phyloP scores from a whole-genome alignment of 2,888 invertebrate genomes.

The Cheilosia pagana region DNA sequence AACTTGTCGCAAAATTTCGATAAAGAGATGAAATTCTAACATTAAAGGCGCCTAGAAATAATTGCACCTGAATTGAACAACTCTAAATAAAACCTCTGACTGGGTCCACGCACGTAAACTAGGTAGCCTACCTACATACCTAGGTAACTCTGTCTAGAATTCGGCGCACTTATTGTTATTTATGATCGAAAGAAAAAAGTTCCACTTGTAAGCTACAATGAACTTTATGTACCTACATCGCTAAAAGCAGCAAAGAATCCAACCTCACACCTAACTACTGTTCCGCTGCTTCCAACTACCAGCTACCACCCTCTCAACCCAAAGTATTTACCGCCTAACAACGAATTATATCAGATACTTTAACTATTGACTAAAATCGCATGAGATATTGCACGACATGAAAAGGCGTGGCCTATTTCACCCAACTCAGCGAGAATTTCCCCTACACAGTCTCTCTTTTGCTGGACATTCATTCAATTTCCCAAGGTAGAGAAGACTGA shows the following conservation, averaged over 20 bases:
- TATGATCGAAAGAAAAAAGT: slow-evolving; percentile 1
- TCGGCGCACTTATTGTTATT: slow-evolving; percentile 3
- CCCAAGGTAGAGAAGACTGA: slow-evolving; percentile 6
- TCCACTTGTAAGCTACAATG: slow-evolving; percentile 4
- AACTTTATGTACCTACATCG: slow-evolving; percentile 6
- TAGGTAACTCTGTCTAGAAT: background rate
- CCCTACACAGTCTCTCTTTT: slow-evolving; percentile 46
- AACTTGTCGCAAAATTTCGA: no score
- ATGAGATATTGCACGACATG: slow-evolving; percentile 34
- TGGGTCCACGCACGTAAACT: no score
- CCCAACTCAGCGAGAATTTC: slow-evolving; percentile 54
- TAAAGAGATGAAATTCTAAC: no score
- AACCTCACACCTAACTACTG: slow-evolving; percentile 14
- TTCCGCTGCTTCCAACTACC: background rate
- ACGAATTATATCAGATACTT: slow-evolving; percentile 29
- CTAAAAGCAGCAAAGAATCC: background rate
- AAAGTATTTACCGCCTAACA: background rate
- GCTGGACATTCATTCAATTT: slow-evolving; percentile 30
- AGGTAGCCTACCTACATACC: background rate
- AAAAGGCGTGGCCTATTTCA: slow-evolving; percentile 62
- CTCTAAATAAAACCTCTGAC: no score
- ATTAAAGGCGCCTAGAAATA: no score
- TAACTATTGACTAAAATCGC: slow-evolving; percentile 7
- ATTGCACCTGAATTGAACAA: no score
- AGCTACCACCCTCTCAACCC: background rate